A percentile compares a stretch with the other conserved stretches of the same genome.
These are phyloP conservation scores for Bombus sylvicola DNA, from an alignment of 1,140 invertebrate genomes.

Conservation along the genomic window DNA sequence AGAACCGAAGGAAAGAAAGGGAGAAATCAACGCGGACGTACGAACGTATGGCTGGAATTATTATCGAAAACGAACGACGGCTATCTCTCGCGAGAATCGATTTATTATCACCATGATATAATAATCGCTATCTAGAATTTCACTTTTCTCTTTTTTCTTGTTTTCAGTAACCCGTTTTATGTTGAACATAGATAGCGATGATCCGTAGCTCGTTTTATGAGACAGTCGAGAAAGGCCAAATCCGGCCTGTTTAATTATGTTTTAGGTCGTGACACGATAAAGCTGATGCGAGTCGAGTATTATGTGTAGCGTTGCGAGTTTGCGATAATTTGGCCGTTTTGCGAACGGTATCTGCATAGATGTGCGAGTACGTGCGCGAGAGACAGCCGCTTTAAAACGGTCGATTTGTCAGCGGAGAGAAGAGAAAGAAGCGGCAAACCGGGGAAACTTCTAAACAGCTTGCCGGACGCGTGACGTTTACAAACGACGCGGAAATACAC, in stretches of 20 bases:
- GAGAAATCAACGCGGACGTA: background rate
- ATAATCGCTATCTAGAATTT: background rate
- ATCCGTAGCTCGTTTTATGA: background rate
- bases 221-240: background rate
- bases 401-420: conserved; percentile 59
- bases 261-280: background rate
- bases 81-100: background rate
- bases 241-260: background rate
- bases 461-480: conserved; percentile 56
- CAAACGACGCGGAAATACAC: conserved; percentile 60
- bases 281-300: background rate
- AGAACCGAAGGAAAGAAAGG: background rate
- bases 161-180: too few species aligned
- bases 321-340: conserved; percentile 19
- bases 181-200: background rate
- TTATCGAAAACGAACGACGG: background rate
- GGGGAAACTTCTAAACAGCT: conserved; percentile 61
- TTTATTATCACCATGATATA: background rate
- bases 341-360: background rate
- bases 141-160: background rate
- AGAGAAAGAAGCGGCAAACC: conserved; percentile 52
- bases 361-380: background rate
- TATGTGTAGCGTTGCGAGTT: background rate
- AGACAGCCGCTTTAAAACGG: conserved; percentile 61
- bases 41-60: background rate